Evolutionary conservation across 2,888 invertebrate species (phyloP), one percentile per base, ranked within the genome.

Genomic region (Apomyelois bistriatella): DNA sequence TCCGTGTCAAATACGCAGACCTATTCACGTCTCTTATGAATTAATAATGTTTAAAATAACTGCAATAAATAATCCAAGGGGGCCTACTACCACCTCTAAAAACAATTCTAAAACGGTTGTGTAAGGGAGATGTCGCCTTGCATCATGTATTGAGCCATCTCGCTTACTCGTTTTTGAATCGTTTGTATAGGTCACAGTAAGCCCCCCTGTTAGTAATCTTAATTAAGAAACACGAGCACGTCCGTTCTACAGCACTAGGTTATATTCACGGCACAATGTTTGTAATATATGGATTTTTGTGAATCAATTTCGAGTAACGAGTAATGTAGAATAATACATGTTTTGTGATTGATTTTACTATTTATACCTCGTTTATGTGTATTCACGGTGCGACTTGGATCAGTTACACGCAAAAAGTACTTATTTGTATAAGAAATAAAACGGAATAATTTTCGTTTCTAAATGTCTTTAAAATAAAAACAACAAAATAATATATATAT

Each of bases 241-340:
- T 62, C 64, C 62, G 60, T 52, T 54, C 22, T 58, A 51, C 41
- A 59, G 60, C 59, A 58, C 62, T 42, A 16, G 51, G 38, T 49
- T 38, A 16, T 41, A 35, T n/a, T 17, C 12, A 46, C 42, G 4
- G 38, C 46, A 46, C 46, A 35, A 32, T 30, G 9, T 22, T 28
- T 43, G 1, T 30, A 30, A 43, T 46, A 46, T 15, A 46, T 46
- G 46, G 4, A 43, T 43, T 35, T 12, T 16, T 46, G 32, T 15
- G 30, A 30, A 8, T 43, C 43, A 13, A 46, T 36, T 38, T 36
- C n/a, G 36, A 32, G 2, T 36, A 48, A 48, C 7, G 5, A 6
- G 35, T 36, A 36, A 10, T 7, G 16, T 46, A 46, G 32, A 32
- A 5, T 32, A 30, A 12, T 42, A 42, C 16, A 30, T 12, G 32